These are phyloP conservation scores for Margarornis squamiger DNA, from an alignment of 2,797 vertebrate species.

Conservation along the genomic window DNA sequence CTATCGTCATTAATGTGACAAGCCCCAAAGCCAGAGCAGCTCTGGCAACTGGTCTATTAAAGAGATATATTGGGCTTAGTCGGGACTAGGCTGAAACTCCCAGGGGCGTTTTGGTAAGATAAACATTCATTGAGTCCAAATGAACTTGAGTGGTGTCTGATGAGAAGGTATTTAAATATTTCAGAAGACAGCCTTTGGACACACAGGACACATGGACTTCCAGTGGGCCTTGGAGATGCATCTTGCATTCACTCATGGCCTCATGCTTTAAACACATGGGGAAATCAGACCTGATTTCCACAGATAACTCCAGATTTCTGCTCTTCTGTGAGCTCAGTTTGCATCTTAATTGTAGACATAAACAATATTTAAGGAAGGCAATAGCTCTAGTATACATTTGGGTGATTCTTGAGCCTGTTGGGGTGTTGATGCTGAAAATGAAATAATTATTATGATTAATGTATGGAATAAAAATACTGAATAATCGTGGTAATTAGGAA, in stretches of 20 bases:
- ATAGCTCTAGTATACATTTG: neutral
- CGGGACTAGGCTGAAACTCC: neutral
- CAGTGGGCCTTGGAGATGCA: rapidly evolving
- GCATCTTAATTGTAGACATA: neutral
- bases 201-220: neutral
- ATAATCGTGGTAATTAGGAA: neutral
- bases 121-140: neutral
- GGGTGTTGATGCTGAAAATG: neutral
- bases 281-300: neutral
- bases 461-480: neutral
- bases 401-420: neutral
- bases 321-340: neutral
- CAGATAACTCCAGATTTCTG: neutral
- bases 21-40: neutral
- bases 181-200: neutral
- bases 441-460: neutral
- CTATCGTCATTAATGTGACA: neutral
- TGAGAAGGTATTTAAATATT: neutral
- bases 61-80: neutral
- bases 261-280: neutral
- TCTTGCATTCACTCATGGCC: neutral
- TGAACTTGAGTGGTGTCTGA: neutral
- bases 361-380: neutral
- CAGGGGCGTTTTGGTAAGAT: neutral
- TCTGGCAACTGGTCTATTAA: neutral